Evolutionary conservation across 2,888 invertebrate genomes (phyloP).

Genomic region (Idaea straminata): DNA sequence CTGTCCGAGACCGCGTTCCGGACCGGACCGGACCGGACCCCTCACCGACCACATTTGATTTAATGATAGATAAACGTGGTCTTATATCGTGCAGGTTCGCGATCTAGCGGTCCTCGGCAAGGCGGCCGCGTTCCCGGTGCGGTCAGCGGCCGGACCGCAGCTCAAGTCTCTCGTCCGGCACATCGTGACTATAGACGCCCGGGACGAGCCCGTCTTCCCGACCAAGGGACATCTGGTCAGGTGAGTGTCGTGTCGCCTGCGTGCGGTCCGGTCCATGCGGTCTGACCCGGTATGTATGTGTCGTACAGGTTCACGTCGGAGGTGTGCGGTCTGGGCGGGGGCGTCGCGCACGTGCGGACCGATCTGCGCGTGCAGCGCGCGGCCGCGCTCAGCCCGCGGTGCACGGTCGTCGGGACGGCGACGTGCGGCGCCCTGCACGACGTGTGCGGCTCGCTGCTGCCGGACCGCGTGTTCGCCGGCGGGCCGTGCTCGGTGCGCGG

Average conservation of each 20-base stretch:
- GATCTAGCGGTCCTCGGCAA: slow-evolving; percentile 87
- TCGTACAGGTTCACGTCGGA: slow-evolving; percentile 90
- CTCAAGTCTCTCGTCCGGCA: slow-evolving; percentile 94
- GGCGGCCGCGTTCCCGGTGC: slow-evolving; percentile 85
- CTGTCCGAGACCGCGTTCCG: no score
- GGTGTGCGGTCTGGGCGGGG: slow-evolving; percentile 93
- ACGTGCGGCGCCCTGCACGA: slow-evolving; percentile 83
- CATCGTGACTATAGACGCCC: slow-evolving; percentile 87
- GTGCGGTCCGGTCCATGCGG: no score
- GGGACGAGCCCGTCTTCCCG: slow-evolving; percentile 91
- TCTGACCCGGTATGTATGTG: no score
- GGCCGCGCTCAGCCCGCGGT: slow-evolving; percentile 61
- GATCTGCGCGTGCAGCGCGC: slow-evolving; percentile 73
- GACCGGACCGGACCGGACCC: no score
- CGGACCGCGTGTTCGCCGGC: slow-evolving; percentile 92
- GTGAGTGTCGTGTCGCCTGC: no score
- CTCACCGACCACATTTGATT: no score
- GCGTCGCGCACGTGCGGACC: slow-evolving; percentile 93
- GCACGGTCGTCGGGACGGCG: slow-evolving; percentile 85
- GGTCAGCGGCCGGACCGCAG: slow-evolving; percentile 87
- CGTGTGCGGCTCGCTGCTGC: slow-evolving; percentile 82
- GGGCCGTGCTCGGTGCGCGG: slow-evolving; percentile 94
- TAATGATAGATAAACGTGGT: no score
- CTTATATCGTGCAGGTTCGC: slow-evolving; percentile 79
- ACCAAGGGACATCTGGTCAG: slow-evolving; percentile 85